Evolutionary conservation across 2,113 vertebrate species (phyloP).

Genomic region (Amblyornis subalaris): DNA sequence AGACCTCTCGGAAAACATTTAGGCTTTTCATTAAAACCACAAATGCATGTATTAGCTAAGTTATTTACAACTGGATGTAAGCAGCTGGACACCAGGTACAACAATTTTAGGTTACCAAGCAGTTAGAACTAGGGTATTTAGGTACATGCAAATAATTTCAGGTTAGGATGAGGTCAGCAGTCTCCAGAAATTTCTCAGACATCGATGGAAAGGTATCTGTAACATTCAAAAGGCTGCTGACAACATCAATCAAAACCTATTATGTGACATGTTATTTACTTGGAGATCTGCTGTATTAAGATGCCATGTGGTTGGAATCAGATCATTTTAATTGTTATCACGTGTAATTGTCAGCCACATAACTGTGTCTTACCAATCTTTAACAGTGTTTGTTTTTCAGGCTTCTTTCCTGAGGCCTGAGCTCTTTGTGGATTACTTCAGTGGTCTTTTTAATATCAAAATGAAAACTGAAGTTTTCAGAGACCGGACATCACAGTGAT

Average conservation of each 20-base stretch:
- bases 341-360: slow-evolving; percentile 62
- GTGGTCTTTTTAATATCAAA: slow-evolving; percentile 57
- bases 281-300: slow-evolving; percentile 40
- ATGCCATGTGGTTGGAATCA: slow-evolving; percentile 62
- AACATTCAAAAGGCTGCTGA: slow-evolving; percentile 45
- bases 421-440: slow-evolving; percentile 42
- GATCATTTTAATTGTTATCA: slow-evolving; percentile 66
- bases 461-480: slow-evolving; percentile 43
- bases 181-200: background rate
- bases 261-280: slow-evolving; percentile 22
- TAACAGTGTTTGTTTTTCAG: slow-evolving; percentile 51
- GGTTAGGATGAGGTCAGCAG: background rate
- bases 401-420: slow-evolving; percentile 47
- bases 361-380: background rate
- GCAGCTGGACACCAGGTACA: background rate
- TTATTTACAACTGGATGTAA: background rate
- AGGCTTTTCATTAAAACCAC: background rate
- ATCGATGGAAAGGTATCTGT: background rate
- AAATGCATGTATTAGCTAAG: background rate
- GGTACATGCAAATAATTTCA: background rate
- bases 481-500: slow-evolving; percentile 48
- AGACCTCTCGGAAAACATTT: background rate
- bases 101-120: background rate
- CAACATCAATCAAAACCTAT: slow-evolving; percentile 45
- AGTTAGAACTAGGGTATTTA: background rate